Conservation (phyloP, 2,113 vertebrate genomes). For the Peucedramus taeniatus region DNA sequence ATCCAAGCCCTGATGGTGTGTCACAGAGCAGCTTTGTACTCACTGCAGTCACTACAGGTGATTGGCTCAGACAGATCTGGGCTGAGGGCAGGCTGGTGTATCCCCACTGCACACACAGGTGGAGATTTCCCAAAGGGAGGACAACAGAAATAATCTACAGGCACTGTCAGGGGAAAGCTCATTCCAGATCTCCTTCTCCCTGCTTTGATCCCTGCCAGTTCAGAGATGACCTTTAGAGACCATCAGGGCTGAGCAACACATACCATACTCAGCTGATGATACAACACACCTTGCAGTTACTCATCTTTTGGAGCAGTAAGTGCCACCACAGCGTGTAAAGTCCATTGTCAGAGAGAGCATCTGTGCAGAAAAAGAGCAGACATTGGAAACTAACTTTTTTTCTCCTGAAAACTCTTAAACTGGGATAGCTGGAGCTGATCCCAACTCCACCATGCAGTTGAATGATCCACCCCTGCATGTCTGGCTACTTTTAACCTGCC, state of each 20-base stretch:
- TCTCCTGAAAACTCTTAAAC: not conserved
- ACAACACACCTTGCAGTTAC: not conserved
- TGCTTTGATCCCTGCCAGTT: accelerated
- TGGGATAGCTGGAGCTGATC: not conserved
- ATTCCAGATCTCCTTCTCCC: not conserved
- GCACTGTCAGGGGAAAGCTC: not conserved
- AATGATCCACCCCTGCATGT: not conserved
- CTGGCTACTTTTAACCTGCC: not conserved
- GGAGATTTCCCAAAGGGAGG: not conserved
- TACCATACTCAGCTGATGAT: not conserved
- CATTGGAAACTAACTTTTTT: not conserved
- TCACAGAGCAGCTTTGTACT: not conserved
- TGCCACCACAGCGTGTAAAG: not conserved
- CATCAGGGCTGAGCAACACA: not conserved
- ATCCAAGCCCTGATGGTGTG: not conserved
- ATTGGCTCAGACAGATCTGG: not conserved
- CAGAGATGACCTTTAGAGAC: not conserved
- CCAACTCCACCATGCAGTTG: not conserved
- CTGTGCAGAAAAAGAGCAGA: not conserved
- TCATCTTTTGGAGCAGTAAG: not conserved
- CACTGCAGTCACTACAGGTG: not conserved
- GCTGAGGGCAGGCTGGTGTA: not conserved
- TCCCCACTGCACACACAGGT: not conserved
- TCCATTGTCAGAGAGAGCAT: not conserved
- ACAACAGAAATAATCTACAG: not conserved